A percentile compares a stretch with the other conserved stretches of the same genome.
Evolutionary conservation across 2,113 vertebrate genomes (phyloP).

Genomic region (Bambusicola thoracicus): DNA sequence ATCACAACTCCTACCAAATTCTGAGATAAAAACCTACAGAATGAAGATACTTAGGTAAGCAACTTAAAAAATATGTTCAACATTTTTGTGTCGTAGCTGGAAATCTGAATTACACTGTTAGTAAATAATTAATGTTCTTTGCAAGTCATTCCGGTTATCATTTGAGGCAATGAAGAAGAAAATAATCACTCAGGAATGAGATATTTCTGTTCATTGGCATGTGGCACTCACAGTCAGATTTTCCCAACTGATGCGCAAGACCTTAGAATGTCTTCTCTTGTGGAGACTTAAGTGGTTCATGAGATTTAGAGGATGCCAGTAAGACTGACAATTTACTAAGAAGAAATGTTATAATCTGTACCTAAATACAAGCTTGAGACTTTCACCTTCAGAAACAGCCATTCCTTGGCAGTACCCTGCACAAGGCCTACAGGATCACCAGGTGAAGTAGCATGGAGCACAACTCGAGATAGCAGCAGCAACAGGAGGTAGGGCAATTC

Average conservation of each 20-base stretch:
- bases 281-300: accelerated
- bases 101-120: not conserved
- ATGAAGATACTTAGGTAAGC: not conserved
- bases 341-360: not conserved
- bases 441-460: not conserved
- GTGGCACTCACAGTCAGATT: not conserved
- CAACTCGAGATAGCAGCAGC: not conserved
- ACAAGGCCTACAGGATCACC: not conserved
- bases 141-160: not conserved
- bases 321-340: not conserved
- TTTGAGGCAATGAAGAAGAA: not conserved
- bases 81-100: not conserved
- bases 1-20: not conserved
- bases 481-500: not conserved
- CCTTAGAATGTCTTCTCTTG: not conserved
- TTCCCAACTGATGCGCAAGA: not conserved
- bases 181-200: not conserved
- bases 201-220: not conserved
- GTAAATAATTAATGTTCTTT: conserved; percentile 12
- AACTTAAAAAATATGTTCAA: not conserved
- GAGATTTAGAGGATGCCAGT: not conserved
- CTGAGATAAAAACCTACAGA: not conserved
- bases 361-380: not conserved
- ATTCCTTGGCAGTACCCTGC: not conserved
- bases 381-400: not conserved